Conservation (phyloP, 2,113 vertebrate genomes). For the Ginglymostoma cirratum region DNA sequence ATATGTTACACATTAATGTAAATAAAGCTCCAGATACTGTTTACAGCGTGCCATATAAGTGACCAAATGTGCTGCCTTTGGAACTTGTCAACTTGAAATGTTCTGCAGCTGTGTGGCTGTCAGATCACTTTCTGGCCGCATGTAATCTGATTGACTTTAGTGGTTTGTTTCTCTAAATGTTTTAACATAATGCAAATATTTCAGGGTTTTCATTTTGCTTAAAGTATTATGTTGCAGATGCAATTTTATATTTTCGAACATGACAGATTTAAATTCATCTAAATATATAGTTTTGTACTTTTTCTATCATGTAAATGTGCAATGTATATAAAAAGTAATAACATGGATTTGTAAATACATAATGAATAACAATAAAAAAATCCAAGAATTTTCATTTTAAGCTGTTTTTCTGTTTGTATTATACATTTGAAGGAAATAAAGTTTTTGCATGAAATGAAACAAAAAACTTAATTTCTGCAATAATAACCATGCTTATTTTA, state of each 20-base stretch:
- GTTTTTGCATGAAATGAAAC: not conserved
- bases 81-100: constrained; percentile 44
- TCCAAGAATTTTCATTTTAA: constrained; percentile 54
- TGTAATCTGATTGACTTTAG: not conserved
- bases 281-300: constrained; percentile 99
- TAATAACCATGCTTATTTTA: not conserved
- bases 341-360: constrained; percentile 99
- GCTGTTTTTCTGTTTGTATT: not conserved
- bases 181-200: constrained; percentile 31
- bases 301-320: constrained; percentile 99
- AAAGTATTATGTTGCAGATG: constrained; percentile 49
- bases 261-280: constrained; percentile 97
- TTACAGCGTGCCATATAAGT: constrained; percentile 89
- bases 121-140: not conserved
- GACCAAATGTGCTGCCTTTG: constrained; percentile 81
- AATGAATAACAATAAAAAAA: constrained; percentile 89
- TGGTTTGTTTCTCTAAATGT: constrained; percentile 22
- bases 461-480: not conserved
- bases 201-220: constrained; percentile 31
- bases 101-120: constrained; percentile 49
- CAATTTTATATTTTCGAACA: constrained; percentile 85
- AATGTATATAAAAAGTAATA: constrained; percentile 99
- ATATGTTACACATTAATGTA: constrained; percentile 80
- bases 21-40: constrained; percentile 82
- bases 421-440: not conserved